Base-by-base conservation (phyloP, 2,113 vertebrate species). In the Turnix velox region DNA sequence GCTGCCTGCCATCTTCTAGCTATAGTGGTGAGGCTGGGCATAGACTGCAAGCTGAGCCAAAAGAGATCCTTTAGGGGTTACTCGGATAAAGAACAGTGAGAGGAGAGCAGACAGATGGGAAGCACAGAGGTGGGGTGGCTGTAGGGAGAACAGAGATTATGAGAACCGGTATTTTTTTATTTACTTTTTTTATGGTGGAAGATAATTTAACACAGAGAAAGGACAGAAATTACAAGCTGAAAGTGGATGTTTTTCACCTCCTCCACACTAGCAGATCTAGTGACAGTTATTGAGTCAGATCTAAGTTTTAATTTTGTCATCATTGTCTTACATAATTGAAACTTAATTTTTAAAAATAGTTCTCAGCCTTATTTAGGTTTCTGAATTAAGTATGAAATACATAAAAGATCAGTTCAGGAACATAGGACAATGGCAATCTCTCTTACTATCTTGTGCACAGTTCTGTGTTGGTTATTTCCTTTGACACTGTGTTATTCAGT, bases 321-420 rank as follows among this genome's bases (percentile, higher is more conserved):
- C 68, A 88, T 95, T 93, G 76, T 88, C 92, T 96, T 96, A 94
- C 3, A 45, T 95, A 96, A 94, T 96, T 80, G 65, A 80, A 94
- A 83, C 43, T 73, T 42, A 76, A 18, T 69, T 71, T 33, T 87
- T 85, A 31, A 74, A 95, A 88, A 77, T 91, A 77, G 59, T 51
- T 95, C 52, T 71, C 77, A 73, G 27, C 14, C 27, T 67, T 95
- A 74, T 77, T 96, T 90, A 93, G 80, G 84, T 71, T 77, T 73
- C 46, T 84, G 63, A 90, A 75, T 82, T 76, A 80, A 90, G 48
- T 30, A 74, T 54, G 49, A 86, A 92, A 77, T 84, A 58, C 51
- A 74, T 66, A 15, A 69, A 90, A 27, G 6, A 20, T 84, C 39
- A 31, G 51, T 94, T 88, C 23, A 86, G 88, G 88, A 80, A 71